phyloP scores from a whole-genome alignment of 2,797 vertebrate genomes.

The Nannoperca obscura region DNA sequence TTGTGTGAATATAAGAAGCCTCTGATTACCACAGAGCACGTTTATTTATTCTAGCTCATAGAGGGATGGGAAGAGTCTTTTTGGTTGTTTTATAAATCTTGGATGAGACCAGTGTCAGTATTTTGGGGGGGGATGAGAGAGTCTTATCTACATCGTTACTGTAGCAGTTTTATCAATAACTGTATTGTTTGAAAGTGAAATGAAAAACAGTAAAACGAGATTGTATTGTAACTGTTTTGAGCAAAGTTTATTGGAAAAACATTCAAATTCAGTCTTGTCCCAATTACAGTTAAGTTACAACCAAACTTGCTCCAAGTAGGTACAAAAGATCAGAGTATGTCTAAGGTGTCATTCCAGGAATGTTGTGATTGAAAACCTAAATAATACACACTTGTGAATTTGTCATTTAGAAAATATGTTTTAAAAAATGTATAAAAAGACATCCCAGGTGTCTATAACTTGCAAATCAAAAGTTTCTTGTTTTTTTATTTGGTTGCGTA shows the following conservation, averaged over 20 bases:
- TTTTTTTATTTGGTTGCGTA: slow-evolving; percentile 18
- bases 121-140: neutral
- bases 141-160: neutral
- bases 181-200: neutral
- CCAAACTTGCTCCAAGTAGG: slow-evolving; percentile 27
- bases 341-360: slow-evolving; percentile 6
- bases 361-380: slow-evolving; percentile 34
- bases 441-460: slow-evolving; percentile 26
- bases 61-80: neutral
- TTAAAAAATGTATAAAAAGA: slow-evolving; percentile 64
- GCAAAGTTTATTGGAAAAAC: slow-evolving; percentile 69
- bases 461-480: slow-evolving; percentile 32
- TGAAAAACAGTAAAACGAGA: neutral
- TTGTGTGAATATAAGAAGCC: neutral
- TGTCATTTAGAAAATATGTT: slow-evolving; percentile 48
- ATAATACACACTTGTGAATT: slow-evolving; percentile 35
- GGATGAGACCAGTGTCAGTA: neutral
- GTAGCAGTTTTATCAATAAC: neutral
- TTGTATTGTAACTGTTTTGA: slow-evolving; percentile 13
- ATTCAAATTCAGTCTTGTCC: slow-evolving; percentile 35
- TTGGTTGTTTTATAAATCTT: neutral
- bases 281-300: slow-evolving; percentile 23
- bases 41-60: neutral
- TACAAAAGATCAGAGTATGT: slow-evolving; percentile 53
- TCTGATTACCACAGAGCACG: neutral